Percentiles rank a stretch among this genome's conserved stretches.
Evolutionary conservation across 2,797 vertebrate species (phyloP).

Genomic region (Strix occidentalis): DNA sequence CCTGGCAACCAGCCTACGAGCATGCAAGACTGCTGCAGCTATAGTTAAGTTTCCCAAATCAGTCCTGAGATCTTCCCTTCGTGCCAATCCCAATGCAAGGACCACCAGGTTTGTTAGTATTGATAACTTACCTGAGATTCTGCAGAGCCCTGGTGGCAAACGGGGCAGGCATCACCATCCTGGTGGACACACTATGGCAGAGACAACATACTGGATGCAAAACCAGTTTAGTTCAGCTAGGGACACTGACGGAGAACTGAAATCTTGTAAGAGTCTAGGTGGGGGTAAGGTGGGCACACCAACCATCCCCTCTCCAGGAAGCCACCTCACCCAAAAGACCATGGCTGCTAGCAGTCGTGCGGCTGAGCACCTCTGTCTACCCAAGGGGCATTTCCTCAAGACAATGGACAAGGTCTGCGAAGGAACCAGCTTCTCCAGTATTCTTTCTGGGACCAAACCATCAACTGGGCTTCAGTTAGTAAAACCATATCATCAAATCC

Average conservation of each 20-base stretch:
- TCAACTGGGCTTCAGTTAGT: not conserved
- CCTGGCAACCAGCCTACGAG: not conserved
- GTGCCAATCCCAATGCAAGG: not conserved
- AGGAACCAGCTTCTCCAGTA: not conserved
- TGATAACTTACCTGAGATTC: not conserved
- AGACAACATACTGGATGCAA: not conserved
- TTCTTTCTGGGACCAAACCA: not conserved
- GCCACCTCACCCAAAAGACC: not conserved
- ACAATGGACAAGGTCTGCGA: rapidly evolving
- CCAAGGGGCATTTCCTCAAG: not conserved
- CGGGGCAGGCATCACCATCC: not conserved
- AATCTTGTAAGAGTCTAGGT: not conserved
- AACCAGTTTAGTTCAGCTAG: not conserved
- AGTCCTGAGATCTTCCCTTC: rapidly evolving
- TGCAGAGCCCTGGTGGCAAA: not conserved
- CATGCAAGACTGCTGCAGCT: not conserved
- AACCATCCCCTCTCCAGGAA: not conserved
- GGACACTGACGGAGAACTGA: not conserved
- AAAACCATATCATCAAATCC: not conserved
- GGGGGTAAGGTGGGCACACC: not conserved
- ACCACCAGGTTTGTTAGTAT: not conserved
- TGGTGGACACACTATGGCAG: not conserved
- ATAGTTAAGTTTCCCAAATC: not conserved
- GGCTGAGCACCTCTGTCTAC: not conserved
- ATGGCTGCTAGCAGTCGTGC: rapidly evolving